Evolutionary conservation across 2,888 invertebrate genomes (phyloP), one percentile per base, ranked within the genome.

Genomic region (Pyrochroa serraticornis): DNA sequence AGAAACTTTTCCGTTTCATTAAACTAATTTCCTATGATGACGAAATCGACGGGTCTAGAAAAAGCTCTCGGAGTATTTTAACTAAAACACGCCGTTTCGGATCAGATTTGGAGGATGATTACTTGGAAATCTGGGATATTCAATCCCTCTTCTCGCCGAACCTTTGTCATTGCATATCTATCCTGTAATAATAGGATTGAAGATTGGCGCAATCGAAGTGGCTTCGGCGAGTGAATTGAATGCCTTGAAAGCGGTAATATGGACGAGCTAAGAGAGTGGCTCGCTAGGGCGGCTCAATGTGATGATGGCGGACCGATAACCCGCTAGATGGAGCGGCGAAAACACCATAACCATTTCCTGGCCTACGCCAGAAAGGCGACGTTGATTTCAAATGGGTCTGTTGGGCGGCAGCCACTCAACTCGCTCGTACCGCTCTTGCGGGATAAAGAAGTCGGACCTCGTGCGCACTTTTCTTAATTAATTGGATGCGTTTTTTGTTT

Each of bases 211-310:
- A 62, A 70, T 68, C 67, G 69, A 66, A 64, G 62, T 68, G 65
- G 70, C 64, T 68, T 68, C 64, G 61, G 57, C 60, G 64, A 69
- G 70, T 71, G 70, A 70, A 70, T 68, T 70, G 69, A 69, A 68
- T 68, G 67, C 64, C 59, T 64, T 60, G 66, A 67, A 67, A 64
- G 68, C 60, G 65, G 65, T 64, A 68, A 65, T 63, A 62, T 62
- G 65, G 62, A 42, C 51, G 61, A 64, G 57, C 58, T 64, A 55
- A 64, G 61, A 64, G 63, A 59, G 64, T 48, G 57, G 56, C 48
- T 63, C 50, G 49, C 51, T 52, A 51, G 47, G 47, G 56, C 22
- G 22, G 22, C 22, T 22, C 22, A 22, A 22, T 22, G 22, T 55
- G 50, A 49, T 54, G 61, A 67, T 66, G 64, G 62, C 62, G 58